Conservation (phyloP, 1,140 invertebrate genomes). For the Euschistus heros region DNA sequence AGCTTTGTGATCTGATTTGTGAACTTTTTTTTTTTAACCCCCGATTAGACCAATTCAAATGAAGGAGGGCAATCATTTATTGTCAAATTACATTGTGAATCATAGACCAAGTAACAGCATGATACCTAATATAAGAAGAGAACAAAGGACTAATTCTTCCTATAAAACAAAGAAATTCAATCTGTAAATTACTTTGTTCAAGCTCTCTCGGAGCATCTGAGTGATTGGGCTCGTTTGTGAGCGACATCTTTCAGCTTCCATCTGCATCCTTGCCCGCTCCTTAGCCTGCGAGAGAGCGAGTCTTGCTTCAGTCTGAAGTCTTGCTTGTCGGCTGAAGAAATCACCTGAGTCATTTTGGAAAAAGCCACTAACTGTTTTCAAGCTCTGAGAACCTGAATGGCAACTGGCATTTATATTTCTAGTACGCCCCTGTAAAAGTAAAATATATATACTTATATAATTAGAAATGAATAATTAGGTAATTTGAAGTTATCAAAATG, state of each 20-base stretch:
- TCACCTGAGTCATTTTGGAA: slow-evolving; percentile 39
- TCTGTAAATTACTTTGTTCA: slow-evolving; percentile 49
- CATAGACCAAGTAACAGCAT: not conserved
- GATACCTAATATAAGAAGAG: not conserved
- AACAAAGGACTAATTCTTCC: not conserved
- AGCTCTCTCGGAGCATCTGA: slow-evolving; percentile 64
- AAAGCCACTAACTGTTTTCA: not conserved
- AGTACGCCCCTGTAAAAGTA: not conserved
- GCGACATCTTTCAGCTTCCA: slow-evolving; percentile 75
- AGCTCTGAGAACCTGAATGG: not conserved
- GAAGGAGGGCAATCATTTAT: no score
- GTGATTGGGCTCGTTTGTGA: slow-evolving; percentile 74
- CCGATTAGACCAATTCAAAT: no score
- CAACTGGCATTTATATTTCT: not conserved
- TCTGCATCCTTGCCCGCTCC: slow-evolving; percentile 86
- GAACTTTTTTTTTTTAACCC: no score
- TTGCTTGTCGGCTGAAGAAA: slow-evolving; percentile 68
- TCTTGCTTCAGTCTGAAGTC: slow-evolving; percentile 78
- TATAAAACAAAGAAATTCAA: not conserved
- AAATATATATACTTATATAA: not conserved
- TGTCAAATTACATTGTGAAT: not conserved
- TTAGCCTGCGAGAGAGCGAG: slow-evolving; percentile 82
- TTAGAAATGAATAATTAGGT: not conserved
- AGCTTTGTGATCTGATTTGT: no score
- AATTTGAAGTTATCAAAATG: no score